These are phyloP conservation scores for Hedychridium roseum DNA, from an alignment of 2,888 invertebrate species.

Conservation along the genomic window DNA sequence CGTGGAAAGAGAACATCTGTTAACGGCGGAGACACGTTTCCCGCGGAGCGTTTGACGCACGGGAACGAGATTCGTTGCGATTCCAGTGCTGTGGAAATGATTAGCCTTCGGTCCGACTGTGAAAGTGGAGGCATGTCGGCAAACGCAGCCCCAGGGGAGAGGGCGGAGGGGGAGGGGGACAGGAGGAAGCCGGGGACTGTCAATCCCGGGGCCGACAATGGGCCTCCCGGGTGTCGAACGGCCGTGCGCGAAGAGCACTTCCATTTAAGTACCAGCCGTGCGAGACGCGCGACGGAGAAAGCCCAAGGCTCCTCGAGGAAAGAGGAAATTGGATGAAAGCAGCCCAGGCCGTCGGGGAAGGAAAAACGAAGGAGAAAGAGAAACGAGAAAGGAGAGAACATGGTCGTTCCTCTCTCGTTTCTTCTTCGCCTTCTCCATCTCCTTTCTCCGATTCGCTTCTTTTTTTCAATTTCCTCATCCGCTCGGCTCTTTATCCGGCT, in stretches of 20 bases:
- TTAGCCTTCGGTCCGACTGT: no score
- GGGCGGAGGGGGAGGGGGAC: neutral
- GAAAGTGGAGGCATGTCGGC: no score
- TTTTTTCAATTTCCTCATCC: neutral
- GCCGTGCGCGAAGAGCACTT: conserved; percentile 24
- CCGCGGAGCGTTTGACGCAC: no score
- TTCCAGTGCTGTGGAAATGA: no score
- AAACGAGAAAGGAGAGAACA: conserved; percentile 6
- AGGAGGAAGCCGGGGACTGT: conserved; percentile 2
- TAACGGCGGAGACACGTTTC: no score
- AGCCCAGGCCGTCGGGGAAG: neutral
- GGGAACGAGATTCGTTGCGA: no score
- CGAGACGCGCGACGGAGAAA: conserved; percentile 11
- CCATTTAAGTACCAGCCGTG: conserved; percentile 26
- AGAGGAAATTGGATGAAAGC: conserved; percentile 38
- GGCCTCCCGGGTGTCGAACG: conserved; percentile 21
- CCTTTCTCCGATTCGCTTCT: conserved; percentile 2
- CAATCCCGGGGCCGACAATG: conserved; percentile 21
- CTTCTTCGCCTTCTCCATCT: neutral
- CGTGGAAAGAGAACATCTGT: no score
- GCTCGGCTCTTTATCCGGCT: no score
- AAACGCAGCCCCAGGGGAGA: neutral
- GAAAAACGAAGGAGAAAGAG: neutral
- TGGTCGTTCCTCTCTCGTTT: conserved; percentile 21
- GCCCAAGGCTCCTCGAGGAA: conserved; percentile 19